phyloP scores from a whole-genome alignment of 2,888 invertebrate species.

The Pristionchus maxplancki region DNA sequence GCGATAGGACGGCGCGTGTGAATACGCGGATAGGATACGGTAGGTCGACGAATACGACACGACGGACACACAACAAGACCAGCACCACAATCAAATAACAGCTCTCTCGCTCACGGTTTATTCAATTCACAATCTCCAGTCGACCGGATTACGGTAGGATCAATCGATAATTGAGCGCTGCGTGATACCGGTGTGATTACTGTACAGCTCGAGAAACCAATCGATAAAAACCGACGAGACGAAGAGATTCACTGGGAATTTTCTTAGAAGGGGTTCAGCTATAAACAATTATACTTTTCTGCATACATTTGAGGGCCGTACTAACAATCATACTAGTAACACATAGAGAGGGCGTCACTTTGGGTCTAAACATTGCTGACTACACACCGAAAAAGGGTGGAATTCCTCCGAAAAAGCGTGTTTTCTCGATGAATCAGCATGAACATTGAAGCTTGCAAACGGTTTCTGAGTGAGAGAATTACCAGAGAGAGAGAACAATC shows the following conservation, averaged over 20 bases:
- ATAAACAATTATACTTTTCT: slow-evolving; percentile 16
- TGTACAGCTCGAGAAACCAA: slow-evolving; percentile 36
- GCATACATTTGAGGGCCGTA: slow-evolving; percentile 14
- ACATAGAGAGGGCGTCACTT: neutral
- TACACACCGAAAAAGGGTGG: neutral
- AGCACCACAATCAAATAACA: neutral
- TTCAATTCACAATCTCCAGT: slow-evolving; percentile 13
- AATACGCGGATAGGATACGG: neutral
- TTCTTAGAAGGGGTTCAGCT: slow-evolving; percentile 4
- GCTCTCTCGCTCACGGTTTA: slow-evolving; percentile 32
- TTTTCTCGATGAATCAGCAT: neutral
- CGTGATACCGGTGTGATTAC: slow-evolving; percentile 32
- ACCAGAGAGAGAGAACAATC: slow-evolving; percentile 31
- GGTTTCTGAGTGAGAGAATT: slow-evolving; percentile 23
- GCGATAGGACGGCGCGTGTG: neutral
- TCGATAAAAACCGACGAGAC: slow-evolving; percentile 33
- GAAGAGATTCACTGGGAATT: slow-evolving; percentile 26
- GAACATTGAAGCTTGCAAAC: neutral
- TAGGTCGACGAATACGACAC: slow-evolving; percentile 39
- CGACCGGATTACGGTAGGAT: slow-evolving; percentile 30
- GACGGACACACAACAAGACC: slow-evolving; percentile 31
- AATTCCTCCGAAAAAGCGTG: neutral
- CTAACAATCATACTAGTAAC: slow-evolving; percentile 32
- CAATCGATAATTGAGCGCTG: slow-evolving; percentile 31
- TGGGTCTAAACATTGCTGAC: neutral